Conservation (phyloP, 2,113 vertebrate genomes). For the Carassius carassius region DNA sequence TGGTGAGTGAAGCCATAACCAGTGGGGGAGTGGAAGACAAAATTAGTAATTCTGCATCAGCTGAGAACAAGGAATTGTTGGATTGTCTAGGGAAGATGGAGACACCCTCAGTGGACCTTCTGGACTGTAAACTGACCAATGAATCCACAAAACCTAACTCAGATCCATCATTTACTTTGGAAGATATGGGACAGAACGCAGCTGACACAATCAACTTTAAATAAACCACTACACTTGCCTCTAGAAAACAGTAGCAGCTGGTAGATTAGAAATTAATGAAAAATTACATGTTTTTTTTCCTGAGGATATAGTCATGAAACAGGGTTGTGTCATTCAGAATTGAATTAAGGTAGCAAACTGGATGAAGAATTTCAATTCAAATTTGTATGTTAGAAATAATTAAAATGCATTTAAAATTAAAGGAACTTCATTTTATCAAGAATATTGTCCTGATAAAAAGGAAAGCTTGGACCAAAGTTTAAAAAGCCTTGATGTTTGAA, state of each 20-base stretch:
- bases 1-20: conserved; percentile 31
- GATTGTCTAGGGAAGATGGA: conserved; percentile 47
- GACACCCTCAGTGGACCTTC: conserved; percentile 6
- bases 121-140: conserved; percentile 23
- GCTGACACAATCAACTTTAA: conserved; percentile 60
- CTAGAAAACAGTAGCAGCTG: conserved; percentile 37
- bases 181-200: conserved; percentile 47
- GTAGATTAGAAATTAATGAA: not conserved
- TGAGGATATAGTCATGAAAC: not conserved
- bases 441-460: not conserved
- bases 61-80: conserved; percentile 45
- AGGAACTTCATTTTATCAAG: not conserved
- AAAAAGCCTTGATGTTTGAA: not conserved
- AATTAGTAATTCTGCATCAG: conserved; percentile 14
- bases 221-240: conserved; percentile 49
- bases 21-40: conserved; percentile 27
- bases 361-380: not conserved
- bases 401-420: no score
- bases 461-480: not conserved
- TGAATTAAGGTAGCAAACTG: not conserved
- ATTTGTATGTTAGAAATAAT: no score
- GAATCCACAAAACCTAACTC: conserved; percentile 19
- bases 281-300: not conserved
- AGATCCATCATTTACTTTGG: conserved; percentile 5
- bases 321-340: not conserved